A percentile compares a stretch with the other conserved stretches of the same genome.
Evolutionary conservation across 2,797 vertebrate genomes (phyloP).

Genomic region (Notoglanidium macrostoma): DNA sequence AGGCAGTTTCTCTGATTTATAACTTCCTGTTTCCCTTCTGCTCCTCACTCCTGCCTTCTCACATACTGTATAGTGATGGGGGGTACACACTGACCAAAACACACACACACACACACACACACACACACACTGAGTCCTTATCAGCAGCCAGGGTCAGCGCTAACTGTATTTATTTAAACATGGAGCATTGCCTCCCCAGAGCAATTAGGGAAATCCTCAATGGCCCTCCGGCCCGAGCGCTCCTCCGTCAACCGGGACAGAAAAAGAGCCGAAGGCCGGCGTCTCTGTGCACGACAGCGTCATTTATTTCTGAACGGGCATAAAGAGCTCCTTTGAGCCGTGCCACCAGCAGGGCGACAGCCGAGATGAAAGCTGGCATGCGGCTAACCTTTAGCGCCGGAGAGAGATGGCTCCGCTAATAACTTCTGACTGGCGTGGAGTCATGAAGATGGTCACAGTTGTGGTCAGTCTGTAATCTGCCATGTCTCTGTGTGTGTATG

Average conservation of each 20-base stretch:
- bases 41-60: conserved; percentile 65
- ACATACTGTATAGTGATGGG: conserved; percentile 79
- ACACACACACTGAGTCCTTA: conserved; percentile 71
- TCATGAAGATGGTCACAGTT: conserved; percentile 41
- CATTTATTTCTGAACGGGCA: conserved; percentile 50
- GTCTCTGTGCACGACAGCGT: conserved; percentile 48
- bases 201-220: conserved; percentile 87
- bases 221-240: conserved; percentile 74
- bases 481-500: neutral
- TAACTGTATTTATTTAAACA: conserved; percentile 91
- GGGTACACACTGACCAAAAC: conserved; percentile 75
- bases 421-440: conserved; percentile 51
- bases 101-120: conserved; percentile 51
- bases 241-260: conserved; percentile 56
- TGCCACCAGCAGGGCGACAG: conserved; percentile 54
- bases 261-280: neutral
- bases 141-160: conserved; percentile 80
- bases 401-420: conserved; percentile 55
- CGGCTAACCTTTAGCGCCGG: conserved; percentile 45
- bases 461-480: conserved; percentile 34
- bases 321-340: conserved; percentile 56
- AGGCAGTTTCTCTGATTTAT: conserved; percentile 89
- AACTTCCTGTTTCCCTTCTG: conserved; percentile 87
- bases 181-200: conserved; percentile 82
- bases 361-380: conserved; percentile 57